These are phyloP conservation scores for Tenthredo distinguenda DNA, from an alignment of 2,888 invertebrate genomes.

Conservation along the genomic window DNA sequence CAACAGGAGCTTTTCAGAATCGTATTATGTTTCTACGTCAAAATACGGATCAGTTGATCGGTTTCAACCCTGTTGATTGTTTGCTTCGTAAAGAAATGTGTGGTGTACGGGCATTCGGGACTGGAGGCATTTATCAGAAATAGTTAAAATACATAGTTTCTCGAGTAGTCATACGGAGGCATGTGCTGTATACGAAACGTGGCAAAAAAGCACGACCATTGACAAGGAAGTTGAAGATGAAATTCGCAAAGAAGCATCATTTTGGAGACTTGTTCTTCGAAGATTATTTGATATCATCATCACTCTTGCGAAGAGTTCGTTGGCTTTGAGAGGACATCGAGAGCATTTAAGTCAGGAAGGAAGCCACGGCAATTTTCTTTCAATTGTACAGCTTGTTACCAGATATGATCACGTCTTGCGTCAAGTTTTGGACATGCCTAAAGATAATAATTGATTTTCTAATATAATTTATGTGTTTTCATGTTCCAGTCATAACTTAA, in stretches of 20 bases:
- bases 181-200: too few relatives aligned
- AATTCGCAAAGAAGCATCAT: constrained; percentile 57
- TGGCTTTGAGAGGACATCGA: constrained; percentile 60
- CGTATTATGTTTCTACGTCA: constrained; percentile 58
- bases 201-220: too few relatives aligned
- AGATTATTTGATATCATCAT: constrained; percentile 58
- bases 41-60: constrained; percentile 60
- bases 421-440: constrained; percentile 63
- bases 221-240: too few relatives aligned
- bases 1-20: constrained; percentile 58
- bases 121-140: constrained; percentile 61
- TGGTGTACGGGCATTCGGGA: constrained; percentile 56
- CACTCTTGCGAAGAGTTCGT: constrained; percentile 56
- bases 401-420: constrained; percentile 63
- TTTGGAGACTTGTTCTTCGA: constrained; percentile 57
- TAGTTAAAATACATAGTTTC: constrained; percentile 55
- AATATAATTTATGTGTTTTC: neutral
- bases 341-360: constrained; percentile 57
- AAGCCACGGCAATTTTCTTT: constrained; percentile 63
- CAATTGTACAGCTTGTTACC: constrained; percentile 62
- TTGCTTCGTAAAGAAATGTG: constrained; percentile 54
- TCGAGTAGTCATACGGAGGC: constrained; percentile 53
- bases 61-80: constrained; percentile 60
- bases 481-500: too few relatives aligned
- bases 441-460: constrained; percentile 52